Base-by-base conservation (phyloP, 2,113 vertebrate species). In the Larimichthys polyactis region DNA sequence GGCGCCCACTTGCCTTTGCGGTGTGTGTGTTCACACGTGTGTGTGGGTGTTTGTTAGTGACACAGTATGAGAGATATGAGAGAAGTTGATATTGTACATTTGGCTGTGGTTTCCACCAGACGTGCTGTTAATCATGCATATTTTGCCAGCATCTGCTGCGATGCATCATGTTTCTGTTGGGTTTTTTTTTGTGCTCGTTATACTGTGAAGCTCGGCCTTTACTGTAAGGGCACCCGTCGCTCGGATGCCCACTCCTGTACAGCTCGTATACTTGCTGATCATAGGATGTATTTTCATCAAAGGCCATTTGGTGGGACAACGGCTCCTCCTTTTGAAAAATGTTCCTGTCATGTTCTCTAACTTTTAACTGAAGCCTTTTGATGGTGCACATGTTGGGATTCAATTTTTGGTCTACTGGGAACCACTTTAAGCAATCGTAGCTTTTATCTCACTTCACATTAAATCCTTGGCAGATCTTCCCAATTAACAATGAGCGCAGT, bases 1-100 rank as follows among this genome's bases (percentile, higher is more conserved):
- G 48, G 70, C 14, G 4, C 71, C 72, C 24, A 29, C 62, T 54
- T 74, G 16, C 32, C 5, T 84, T 51, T 44, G 54, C 11, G 5
- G 19, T 51, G 63, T 48, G 5, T 68, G 58, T 79, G 27, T 27
- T 27, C 27, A 32, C 5, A 5, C 52, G 32, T 69, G 44, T 85
- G 70, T 59, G 79, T 54, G 68, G 29, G 78, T 60, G 52, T 78
- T 70, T 66, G 77, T 71, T 62, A 66, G 84, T 78, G 81, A 80
- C 83, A 77, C n/a, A 10, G 78, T 36, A 69, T 55, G 55, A 81
- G 55, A 57, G 66, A 91, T 85, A 46, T 58, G 70, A 88, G 70
- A 79, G 73, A 66, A 80, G 80, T 40, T 86, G 76, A 90, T 76
- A 73, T 75, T 65, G 73, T 68, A 71, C 76, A 82, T 71, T 77